These are phyloP conservation scores for Python bivittatus DNA, from an alignment of 2,113 vertebrate genomes.

Conservation along the genomic window DNA sequence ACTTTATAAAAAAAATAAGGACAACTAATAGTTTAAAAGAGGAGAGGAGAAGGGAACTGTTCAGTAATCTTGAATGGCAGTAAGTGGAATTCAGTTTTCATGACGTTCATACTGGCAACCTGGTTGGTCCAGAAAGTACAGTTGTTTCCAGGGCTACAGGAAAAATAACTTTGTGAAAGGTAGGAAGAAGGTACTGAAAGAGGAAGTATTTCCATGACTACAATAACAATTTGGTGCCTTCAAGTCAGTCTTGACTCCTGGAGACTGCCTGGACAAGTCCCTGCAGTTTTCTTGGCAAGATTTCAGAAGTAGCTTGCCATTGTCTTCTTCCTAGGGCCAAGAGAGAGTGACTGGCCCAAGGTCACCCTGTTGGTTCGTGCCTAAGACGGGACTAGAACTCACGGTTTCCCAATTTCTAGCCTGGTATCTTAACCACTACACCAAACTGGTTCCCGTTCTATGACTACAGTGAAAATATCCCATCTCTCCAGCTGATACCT, in stretches of 20 bases:
- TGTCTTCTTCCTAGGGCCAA: neutral
- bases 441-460: neutral
- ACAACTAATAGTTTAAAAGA: neutral
- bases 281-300: neutral
- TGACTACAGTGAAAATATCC: neutral
- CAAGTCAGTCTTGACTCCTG: neutral
- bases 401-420: neutral
- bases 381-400: neutral
- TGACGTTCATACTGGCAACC: neutral
- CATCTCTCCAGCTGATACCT: neutral
- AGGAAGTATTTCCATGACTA: neutral
- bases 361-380: neutral
- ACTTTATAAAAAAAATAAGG: neutral
- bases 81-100: neutral
- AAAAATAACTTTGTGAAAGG: neutral
- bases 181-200: neutral
- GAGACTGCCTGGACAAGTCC: neutral
- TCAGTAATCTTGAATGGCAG: neutral
- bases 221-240: neutral
- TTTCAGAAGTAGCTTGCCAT: neutral
- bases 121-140: neutral
- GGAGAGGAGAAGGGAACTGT: neutral
- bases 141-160: neutral
- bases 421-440: neutral
- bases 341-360: neutral